Percentiles rank a stretch among this genome's conserved stretches.
phyloP scores from a whole-genome alignment of 2,797 vertebrate species.

The Anguilla megastoma region DNA sequence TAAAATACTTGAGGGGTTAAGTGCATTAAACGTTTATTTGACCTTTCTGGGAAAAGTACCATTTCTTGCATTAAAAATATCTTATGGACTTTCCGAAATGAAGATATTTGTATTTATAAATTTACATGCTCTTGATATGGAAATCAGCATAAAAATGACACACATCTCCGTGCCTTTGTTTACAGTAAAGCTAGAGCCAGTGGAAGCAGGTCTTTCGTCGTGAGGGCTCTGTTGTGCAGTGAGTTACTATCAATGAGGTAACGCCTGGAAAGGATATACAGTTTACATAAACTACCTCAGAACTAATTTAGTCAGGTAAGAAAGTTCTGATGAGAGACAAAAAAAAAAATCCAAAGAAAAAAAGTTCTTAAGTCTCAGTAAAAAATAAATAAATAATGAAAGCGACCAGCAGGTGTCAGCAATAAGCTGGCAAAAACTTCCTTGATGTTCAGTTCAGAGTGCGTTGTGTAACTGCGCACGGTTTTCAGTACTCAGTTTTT shows the following conservation, averaged over 20 bases:
- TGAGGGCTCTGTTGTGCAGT: neutral
- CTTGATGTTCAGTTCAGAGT: neutral
- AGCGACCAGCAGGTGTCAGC: conserved; percentile 74
- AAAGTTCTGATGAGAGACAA: neutral
- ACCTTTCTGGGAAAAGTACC: neutral
- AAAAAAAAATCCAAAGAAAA: neutral
- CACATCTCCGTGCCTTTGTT: neutral
- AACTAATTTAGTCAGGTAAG: neutral
- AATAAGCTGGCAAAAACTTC: conserved; percentile 60
- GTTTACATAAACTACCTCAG: neutral
- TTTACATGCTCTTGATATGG: neutral
- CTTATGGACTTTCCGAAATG: neutral
- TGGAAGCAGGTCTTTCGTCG: neutral
- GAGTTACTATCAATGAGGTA: neutral
- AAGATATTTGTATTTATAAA: neutral
- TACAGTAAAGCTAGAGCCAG: neutral
- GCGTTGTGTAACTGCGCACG: neutral
- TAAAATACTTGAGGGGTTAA: too few relatives aligned
- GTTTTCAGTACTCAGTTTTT: neutral
- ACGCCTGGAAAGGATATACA: neutral
- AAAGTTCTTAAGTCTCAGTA: neutral
- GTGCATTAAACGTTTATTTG: neutral
- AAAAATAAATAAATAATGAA: conserved; percentile 18
- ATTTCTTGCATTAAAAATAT: neutral
- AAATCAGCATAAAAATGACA: neutral